Percentiles rank a stretch among this genome's conserved stretches.
phyloP scores from a whole-genome alignment of 2,888 invertebrate genomes.

The Calliopum simillimum region DNA sequence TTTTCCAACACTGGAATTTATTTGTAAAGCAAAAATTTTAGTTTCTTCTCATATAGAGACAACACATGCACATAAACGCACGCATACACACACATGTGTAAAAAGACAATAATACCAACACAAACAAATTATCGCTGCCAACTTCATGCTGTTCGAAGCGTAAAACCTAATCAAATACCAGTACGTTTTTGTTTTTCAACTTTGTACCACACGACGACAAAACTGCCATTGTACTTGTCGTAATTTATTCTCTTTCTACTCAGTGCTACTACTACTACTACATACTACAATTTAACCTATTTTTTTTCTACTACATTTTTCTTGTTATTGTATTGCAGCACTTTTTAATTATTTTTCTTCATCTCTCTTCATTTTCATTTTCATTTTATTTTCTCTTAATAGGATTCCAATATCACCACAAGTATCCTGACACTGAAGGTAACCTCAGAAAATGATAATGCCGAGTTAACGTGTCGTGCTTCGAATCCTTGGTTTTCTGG shows the following conservation, averaged over 20 bases:
- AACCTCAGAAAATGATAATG: constrained; percentile 82
- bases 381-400: constrained; percentile 37
- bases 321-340: not conserved
- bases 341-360: constrained; percentile 9
- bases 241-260: no score
- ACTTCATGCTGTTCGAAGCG: no score
- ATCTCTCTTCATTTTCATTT: not conserved
- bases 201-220: no score
- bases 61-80: constrained; percentile 1
- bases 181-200: no score
- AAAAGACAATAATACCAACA: no score
- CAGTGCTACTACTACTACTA: not conserved
- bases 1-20: constrained; percentile 12
- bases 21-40: not conserved
- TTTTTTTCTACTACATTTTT: not conserved
- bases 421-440: constrained; percentile 82
- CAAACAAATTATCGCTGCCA: no score
- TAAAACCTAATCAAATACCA: no score
- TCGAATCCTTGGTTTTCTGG: constrained; percentile 90
- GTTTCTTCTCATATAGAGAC: not conserved
- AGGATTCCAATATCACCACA: constrained; percentile 74
- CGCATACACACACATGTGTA: not conserved
- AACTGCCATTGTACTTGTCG: no score
- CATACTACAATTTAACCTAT: not conserved
- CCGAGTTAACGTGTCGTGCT: constrained; percentile 84